phyloP scores from a whole-genome alignment of 2,888 invertebrate species.

The Dascillus cervinus region DNA sequence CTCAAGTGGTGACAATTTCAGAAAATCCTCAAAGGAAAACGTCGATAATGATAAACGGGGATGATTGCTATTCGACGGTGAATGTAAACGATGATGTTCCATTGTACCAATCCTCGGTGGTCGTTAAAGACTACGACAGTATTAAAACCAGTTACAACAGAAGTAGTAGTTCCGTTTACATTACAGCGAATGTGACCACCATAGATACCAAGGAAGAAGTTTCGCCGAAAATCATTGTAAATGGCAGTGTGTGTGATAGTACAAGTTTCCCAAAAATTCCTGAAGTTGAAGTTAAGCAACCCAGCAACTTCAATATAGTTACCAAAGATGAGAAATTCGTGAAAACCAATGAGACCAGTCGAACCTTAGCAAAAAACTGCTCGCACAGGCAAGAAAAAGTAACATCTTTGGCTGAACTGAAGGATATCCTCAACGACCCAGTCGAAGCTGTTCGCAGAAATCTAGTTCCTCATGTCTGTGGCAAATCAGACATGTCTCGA shows the following conservation, averaged over 20 bases:
- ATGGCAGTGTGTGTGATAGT: not conserved
- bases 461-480: slow-evolving; percentile 70
- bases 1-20: slow-evolving; percentile 28
- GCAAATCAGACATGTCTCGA: slow-evolving; percentile 48
- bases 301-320: not conserved
- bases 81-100: slow-evolving; percentile 63
- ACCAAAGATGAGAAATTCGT: not conserved
- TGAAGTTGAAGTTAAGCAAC: not conserved
- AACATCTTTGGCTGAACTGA: slow-evolving; percentile 8
- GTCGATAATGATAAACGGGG: slow-evolving; percentile 66
- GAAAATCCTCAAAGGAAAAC: slow-evolving; percentile 47
- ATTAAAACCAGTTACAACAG: slow-evolving; percentile 22
- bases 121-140: slow-evolving; percentile 51
- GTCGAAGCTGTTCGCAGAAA: slow-evolving; percentile 70
- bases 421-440: slow-evolving; percentile 54
- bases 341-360: not conserved
- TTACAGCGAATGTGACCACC: slow-evolving; percentile 29
- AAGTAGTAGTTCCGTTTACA: slow-evolving; percentile 39
- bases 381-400: not conserved
- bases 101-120: slow-evolving; percentile 65
- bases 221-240: not conserved
- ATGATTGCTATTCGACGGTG: slow-evolving; percentile 68
- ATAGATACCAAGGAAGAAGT: not conserved
- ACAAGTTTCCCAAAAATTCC: not conserved
- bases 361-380: not conserved